These are phyloP conservation scores for Himalopsyche phryganea DNA, from an alignment of 1,140 invertebrate genomes.

Conservation along the genomic window DNA sequence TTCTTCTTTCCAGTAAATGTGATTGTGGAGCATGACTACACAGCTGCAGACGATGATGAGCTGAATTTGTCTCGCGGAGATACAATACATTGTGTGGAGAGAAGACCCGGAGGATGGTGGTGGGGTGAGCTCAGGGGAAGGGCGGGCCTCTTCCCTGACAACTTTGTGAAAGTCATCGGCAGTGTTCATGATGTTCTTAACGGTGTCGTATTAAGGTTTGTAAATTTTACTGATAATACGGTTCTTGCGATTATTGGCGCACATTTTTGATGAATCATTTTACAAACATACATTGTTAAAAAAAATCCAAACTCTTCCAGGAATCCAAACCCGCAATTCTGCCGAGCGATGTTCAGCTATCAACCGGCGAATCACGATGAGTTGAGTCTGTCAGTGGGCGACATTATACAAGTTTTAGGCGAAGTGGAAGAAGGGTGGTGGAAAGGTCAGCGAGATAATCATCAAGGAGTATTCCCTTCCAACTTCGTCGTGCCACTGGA, in stretches of 20 bases:
- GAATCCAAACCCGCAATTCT: conserved; percentile 58
- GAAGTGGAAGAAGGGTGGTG: conserved; percentile 91
- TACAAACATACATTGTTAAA: no score
- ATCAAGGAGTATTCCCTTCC: conserved; percentile 86
- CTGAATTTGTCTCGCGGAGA: conserved; percentile 85
- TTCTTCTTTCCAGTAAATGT: conserved; percentile 63
- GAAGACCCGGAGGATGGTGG: conserved; percentile 93
- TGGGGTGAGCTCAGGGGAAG: conserved; percentile 84
- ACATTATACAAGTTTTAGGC: conserved; percentile 82
- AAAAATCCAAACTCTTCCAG: no score
- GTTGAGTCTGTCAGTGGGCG: conserved; percentile 77
- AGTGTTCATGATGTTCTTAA: conserved; percentile 40
- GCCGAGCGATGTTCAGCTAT: conserved; percentile 87
- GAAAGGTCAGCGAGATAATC: conserved; percentile 69
- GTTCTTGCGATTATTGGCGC: no score
- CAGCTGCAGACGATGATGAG: conserved; percentile 77
- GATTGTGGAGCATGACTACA: conserved; percentile 78
- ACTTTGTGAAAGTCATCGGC: conserved; percentile 79
- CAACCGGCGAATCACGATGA: conserved; percentile 90
- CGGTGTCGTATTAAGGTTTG: conserved; percentile 32
- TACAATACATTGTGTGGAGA: conserved; percentile 78
- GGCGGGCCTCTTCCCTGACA: conserved; percentile 95
- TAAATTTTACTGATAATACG: no score
- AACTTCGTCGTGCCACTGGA: conserved; percentile 83
- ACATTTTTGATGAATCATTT: no score